Conservation (phyloP, 1,140 invertebrate genomes). For the Drosophila athabasca region DNA sequence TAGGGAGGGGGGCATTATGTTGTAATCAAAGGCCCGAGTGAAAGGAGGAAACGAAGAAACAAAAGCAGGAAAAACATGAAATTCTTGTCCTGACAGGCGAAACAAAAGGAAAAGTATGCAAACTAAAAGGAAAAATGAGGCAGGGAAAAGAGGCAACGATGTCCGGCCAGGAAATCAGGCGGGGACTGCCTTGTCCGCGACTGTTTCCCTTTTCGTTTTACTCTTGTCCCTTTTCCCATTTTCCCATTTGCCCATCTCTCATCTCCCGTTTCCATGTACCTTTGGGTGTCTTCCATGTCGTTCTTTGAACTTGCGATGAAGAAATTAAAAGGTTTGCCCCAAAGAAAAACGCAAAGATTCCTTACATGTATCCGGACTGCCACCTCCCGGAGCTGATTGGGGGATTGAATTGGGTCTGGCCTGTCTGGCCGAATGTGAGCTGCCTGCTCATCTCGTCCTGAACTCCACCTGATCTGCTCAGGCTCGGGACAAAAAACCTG, state of each 20-base stretch:
- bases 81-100: conserved; percentile 49
- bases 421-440: background rate
- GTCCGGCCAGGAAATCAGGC: conserved; percentile 14
- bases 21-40: conserved; percentile 23
- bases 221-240: conserved; percentile 4
- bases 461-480: background rate
- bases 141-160: conserved; percentile 1
- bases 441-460: background rate
- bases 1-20: conserved; percentile 7
- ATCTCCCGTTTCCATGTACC: background rate
- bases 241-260: background rate
- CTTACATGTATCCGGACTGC: background rate
- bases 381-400: too few species aligned
- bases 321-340: conserved; percentile 32
- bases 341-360: conserved; percentile 17
- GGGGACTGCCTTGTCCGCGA: background rate
- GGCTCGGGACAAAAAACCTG: background rate
- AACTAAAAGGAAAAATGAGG: conserved; percentile 25
- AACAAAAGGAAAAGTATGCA: conserved; percentile 63
- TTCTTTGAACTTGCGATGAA: conserved; percentile 39
- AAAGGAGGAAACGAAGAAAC: conserved; percentile 2
- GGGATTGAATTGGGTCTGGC: too few species aligned
- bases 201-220: background rate
- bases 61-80: conserved; percentile 39
- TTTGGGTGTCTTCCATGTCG: conserved; percentile 3